Evolutionary conservation across 2,888 invertebrate species (phyloP).

Genomic region (Apamea epomidion): DNA sequence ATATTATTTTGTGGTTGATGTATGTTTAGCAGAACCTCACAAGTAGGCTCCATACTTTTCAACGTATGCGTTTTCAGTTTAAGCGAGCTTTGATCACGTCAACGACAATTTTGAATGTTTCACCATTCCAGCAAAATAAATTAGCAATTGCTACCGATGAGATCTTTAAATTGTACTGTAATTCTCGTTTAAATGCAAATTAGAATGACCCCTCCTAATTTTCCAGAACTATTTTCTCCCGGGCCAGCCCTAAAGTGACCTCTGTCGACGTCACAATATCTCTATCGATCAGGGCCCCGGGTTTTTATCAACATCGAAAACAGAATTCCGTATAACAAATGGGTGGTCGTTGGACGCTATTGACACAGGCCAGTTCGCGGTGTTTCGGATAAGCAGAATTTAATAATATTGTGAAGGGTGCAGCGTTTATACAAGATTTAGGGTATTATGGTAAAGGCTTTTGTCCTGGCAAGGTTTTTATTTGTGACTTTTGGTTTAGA

Average conservation of each 20-base stretch:
- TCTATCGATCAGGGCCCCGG: constrained; percentile 64
- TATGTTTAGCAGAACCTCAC: not conserved
- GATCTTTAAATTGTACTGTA: not conserved
- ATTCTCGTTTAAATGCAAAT: not conserved
- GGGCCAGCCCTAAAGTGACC: constrained; percentile 65
- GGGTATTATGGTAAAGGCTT: not conserved
- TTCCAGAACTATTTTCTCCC: not conserved
- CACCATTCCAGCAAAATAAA: not conserved
- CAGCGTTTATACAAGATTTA: constrained; percentile 53
- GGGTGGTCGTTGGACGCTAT: constrained; percentile 63
- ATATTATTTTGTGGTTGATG: not conserved
- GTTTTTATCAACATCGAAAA: constrained; percentile 74
- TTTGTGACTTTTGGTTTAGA: constrained; percentile 1
- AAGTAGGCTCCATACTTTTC: not conserved
- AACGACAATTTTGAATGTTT: not conserved
- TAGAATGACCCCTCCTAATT: not conserved
- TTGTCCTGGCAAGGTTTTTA: not conserved
- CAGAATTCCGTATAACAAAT: constrained; percentile 71
- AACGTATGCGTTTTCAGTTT: not conserved
- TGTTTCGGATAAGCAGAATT: constrained; percentile 62
- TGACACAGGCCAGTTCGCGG: constrained; percentile 64
- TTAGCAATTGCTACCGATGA: not conserved
- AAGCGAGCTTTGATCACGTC: not conserved
- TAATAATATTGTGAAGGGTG: constrained; percentile 63
- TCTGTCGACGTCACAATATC: constrained; percentile 67